Evolutionary conservation across 2,113 vertebrate genomes (phyloP), one percentile per base, ranked within the genome.

Genomic region (Athene cunicularia): DNA sequence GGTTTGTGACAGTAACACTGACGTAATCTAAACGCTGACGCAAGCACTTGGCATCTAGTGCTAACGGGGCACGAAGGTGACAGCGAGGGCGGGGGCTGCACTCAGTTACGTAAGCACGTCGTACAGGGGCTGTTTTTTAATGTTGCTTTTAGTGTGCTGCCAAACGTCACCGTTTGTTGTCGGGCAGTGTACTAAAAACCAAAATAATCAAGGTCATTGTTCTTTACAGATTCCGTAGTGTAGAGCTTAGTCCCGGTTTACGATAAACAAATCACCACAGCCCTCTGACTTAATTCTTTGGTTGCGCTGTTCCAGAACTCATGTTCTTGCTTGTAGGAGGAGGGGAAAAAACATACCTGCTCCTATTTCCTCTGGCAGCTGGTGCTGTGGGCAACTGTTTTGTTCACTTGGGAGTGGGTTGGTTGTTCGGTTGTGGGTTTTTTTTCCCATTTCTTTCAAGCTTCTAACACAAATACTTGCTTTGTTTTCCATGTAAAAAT

Each of bases 301-400:
- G 90, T 89, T 68, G 85, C 28, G 30, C n/a, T 81, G 43, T 47
- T 63, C 80, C 80, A 88, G 80, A 94, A 71, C 32, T 18, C 74
- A 37, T 0, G 1, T 53, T 91, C 85, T 88, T 74, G 28, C 90
- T 88, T 70, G 86, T 50, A 88, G 95, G 94, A 97, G 93, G 74
- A 95, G 90, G 94, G 80, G 93, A 77, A 55, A 74, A 95, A 92
- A 80, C 86, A 89, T 86, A 96, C 95, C 86, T 81, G 83, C 83
- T 94, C 12, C 4, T 84, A 20, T 93, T 97, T 96, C 97, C 95
- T 98, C 96, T 94, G 96, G 97, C 98, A 98, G 97, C 98, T 98
- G 98, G 96, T 98, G 97, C 98, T 98, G 98, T 98, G 98, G 98
- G 98, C 98, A 98, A 66, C 97, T 77, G 82, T 81, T 96, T 93